phyloP scores from a whole-genome alignment of 53 echinoderm and acorn worm genomes.

The Patiria pectinifera region DNA sequence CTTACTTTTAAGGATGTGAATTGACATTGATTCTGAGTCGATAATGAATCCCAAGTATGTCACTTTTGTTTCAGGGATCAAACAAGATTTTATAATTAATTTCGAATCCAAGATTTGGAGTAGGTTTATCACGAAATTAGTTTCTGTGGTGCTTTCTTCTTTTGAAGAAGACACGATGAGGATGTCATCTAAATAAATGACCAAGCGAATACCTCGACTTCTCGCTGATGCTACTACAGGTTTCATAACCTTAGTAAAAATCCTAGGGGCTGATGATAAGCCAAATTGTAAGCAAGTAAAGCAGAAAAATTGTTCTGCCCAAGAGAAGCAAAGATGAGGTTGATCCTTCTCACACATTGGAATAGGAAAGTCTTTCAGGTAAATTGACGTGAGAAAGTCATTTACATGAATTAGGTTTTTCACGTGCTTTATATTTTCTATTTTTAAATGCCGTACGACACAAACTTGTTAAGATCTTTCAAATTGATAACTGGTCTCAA shows the following conservation, averaged over 20 bases:
- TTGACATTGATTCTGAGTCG: not conserved
- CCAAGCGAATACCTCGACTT: not conserved
- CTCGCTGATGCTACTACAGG: slow-evolving; percentile 6
- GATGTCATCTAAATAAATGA: no score
- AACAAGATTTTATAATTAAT: slow-evolving; percentile 7
- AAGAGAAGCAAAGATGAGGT: slow-evolving; percentile 22
- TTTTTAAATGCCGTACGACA: no score
- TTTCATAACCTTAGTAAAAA: no score
- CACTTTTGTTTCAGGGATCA: not conserved
- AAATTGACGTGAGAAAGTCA: slow-evolving; percentile 24
- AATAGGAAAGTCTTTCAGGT: slow-evolving; percentile 29
- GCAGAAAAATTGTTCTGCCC: slow-evolving; percentile 40
- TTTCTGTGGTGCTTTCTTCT: no score
- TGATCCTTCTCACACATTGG: slow-evolving; percentile 36
- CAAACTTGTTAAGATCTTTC: no score
- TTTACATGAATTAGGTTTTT: slow-evolving; percentile 39
- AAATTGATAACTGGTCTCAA: no score
- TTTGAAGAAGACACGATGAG: no score
- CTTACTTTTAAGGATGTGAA: not conserved
- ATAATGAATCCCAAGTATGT: slow-evolving; percentile 21
- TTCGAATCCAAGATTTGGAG: not conserved
- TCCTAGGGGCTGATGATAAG: no score
- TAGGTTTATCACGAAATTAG: no score
- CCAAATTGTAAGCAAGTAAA: no score
- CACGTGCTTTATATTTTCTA: no score